Evolutionary conservation across 2,113 vertebrate genomes (phyloP), one percentile per base, ranked within the genome.

Genomic region (Phaethornis superciliosus): DNA sequence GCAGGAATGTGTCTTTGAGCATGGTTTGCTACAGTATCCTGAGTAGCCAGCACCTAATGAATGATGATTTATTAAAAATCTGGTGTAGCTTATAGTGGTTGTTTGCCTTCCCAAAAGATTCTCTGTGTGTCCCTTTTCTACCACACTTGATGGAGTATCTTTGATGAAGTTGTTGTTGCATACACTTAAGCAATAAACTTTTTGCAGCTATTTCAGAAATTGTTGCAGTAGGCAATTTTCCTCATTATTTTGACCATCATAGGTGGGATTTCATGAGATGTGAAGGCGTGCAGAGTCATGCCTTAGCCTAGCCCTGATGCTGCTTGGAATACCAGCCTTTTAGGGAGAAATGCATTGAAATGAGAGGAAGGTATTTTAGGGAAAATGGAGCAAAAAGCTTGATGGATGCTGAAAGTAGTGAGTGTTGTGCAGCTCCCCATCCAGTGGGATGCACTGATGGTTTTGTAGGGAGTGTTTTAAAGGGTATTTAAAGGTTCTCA

Each of bases 191-290:
- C 56, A 81, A 52, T 81, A 71, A 96, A 93, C 90, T 55, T 8
- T 69, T 67, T 75, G 86, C 56, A 88, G 60, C 80, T 74, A 55
- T 88, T 81, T 22, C 90, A 84, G 89, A 89, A 79, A 93, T 64
- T 16, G 89, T 89, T 89, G 74, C 72, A 90, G 72, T 58, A 58
- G 65, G 69, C 84, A 81, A 12, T 78, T 90, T 72, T 95, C 86
- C 84, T 91, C 65, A 51, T 89, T 96, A 90, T 60, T 94, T 76
- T 90, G 30, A n/a, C 81, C 70, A 9, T 75, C 82, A 35, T 92
- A 58, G 78, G 68, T 86, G 74, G 70, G 74, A 55, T 85, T 95
- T 93, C 86, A 69, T 5, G 78, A 92, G 65, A 81, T 89, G 81
- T 76, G 54, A 89, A 95, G 84, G 78, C 63, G 46, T 69, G 74